Conservation (phyloP, 2,888 invertebrate genomes). For the Tinea trinotella region DNA sequence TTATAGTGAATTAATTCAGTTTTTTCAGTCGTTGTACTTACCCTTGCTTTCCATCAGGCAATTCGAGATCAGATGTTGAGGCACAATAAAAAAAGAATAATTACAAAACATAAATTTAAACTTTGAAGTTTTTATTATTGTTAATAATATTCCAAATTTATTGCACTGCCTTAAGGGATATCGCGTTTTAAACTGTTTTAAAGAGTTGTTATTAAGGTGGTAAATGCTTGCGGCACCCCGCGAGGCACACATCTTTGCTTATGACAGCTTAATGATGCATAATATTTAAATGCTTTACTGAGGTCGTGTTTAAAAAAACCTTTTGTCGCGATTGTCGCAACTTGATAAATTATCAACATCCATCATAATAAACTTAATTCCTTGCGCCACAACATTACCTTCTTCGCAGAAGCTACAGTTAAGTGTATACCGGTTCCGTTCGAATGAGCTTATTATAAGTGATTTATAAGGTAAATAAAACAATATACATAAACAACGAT, state of each 20-base stretch:
- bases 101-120: neutral
- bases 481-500: neutral
- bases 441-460: neutral
- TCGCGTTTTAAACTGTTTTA: conserved; percentile 3
- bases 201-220: conserved; percentile 6
- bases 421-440: neutral
- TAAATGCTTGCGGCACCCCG: conserved; percentile 5
- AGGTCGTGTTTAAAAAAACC: neutral
- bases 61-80: too few species aligned
- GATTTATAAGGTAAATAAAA: neutral
- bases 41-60: too few species aligned
- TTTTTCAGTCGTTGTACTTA: too few species aligned
- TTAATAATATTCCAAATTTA: conserved; percentile 16
- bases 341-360: conserved; percentile 2
- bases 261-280: conserved; percentile 17
- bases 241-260: conserved; percentile 4
- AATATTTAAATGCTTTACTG: conserved; percentile 12
- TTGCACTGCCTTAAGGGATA: neutral
- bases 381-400: neutral
- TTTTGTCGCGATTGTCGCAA: conserved; percentile 11
- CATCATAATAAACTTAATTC: conserved; percentile 4
- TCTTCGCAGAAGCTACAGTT: neutral
- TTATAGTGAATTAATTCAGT: too few species aligned
- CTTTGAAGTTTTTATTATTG: conserved; percentile 15
- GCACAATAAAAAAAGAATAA: too few species aligned